Base-by-base conservation (phyloP, 1,140 invertebrate genomes). In the Harpegnathos saltator region DNA sequence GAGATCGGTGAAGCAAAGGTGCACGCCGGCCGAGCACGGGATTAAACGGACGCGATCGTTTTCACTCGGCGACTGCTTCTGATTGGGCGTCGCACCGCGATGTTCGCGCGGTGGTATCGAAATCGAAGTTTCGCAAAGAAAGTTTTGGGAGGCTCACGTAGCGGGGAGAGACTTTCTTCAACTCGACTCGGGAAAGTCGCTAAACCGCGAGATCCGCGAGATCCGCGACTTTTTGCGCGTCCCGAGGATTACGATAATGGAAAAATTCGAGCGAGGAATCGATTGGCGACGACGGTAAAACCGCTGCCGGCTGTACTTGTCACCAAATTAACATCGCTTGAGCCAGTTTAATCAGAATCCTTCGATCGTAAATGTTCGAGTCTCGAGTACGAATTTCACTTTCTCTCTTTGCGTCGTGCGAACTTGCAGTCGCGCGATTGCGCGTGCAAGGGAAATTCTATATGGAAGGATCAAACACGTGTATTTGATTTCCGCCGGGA, bases 121-220 rank as follows among this genome's bases (percentile, higher is more conserved):
- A 68, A 77, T 56, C 61, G 38, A 82, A 82, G 78, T 38, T 66
- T 59, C 48, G 58, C 38, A 50, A 54, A 72, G 78, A 84, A 81
- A 82, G 52, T 63, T 84, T 71, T 56, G n/a, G 65, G 33, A 81
- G 24, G 14, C 14, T 82, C 17, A 7, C 68, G 33, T 50, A 26
- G 26, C 56, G 44, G 5, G 44, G 19, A 44, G 58, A 74, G 56
- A 82, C 78, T 82, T 74, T 82, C 69, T n/a, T n/a, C n/a, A n/a
- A 74, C 63, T 24, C 22, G 66, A 61, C n/a, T 61, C 69, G 48
- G 56, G 78, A 82, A 82, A 82, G 69, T 74, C 38, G 78, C 61
- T 80, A 80, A 80, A 80, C 75, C 75, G 75, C 75, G 54, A 80
- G 3, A 59, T 59, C 75, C 75, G 75, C 75, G 54, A 80, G 3